Conservation (phyloP, 2,797 vertebrate species). For the Lophius americanus region DNA sequence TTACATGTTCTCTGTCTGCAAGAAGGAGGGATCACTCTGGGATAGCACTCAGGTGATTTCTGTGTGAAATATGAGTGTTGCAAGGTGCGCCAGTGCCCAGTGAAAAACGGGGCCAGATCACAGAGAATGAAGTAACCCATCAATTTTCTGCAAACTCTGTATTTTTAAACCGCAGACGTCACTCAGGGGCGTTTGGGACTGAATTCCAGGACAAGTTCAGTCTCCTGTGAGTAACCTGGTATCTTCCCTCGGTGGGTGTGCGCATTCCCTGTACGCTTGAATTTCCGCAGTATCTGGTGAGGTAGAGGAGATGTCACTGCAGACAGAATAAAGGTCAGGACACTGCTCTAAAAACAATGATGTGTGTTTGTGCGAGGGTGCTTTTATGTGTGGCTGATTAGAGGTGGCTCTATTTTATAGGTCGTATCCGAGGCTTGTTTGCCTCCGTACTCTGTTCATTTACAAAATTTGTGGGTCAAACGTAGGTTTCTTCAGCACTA, state of each 20-base stretch:
- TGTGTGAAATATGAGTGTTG: slow-evolving; percentile 24
- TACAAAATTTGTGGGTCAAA: not conserved
- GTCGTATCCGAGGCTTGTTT: slow-evolving; percentile 12
- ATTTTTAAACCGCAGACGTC: slow-evolving; percentile 75
- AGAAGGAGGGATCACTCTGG: not conserved
- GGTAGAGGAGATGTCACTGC: slow-evolving; percentile 73
- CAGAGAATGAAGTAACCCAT: slow-evolving; percentile 68
- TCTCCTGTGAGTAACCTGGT: slow-evolving; percentile 63
- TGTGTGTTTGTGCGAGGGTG: slow-evolving; percentile 25
- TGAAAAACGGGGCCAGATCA: slow-evolving; percentile 68
- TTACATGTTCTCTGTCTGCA: no score
- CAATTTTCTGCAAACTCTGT: slow-evolving; percentile 72
- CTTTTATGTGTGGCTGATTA: slow-evolving; percentile 32
- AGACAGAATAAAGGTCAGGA: slow-evolving; percentile 76
- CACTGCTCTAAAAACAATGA: slow-evolving; percentile 50
- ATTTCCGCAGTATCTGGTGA: slow-evolving; percentile 70
- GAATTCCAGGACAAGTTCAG: slow-evolving; percentile 73
- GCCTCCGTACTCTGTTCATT: not conserved
- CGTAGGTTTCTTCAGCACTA: not conserved
- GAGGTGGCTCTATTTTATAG: slow-evolving; percentile 29
- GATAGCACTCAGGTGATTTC: slow-evolving; percentile 8
- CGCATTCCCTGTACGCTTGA: slow-evolving; percentile 53
- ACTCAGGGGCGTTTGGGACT: slow-evolving; percentile 67
- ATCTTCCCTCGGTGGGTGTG: slow-evolving; percentile 49
- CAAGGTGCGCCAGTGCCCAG: slow-evolving; percentile 30